Base-by-base conservation (phyloP, 1,140 invertebrate species). In the Micrasema longulum region DNA sequence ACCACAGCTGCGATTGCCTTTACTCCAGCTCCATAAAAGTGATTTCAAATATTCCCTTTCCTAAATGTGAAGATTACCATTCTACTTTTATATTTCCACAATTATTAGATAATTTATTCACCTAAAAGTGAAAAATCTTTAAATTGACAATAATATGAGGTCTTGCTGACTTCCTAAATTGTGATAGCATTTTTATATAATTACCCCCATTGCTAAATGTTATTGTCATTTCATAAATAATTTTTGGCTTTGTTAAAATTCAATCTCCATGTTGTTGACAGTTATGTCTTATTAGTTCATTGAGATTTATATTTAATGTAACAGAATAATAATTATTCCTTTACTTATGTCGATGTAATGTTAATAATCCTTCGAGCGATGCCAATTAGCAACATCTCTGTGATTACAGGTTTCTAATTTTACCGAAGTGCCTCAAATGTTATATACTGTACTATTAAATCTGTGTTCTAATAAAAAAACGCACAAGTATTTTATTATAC, bases 121-220 rank as follows among this genome's bases (percentile, higher is more conserved):
- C 55, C 55, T 41, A 60, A 60, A 60, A 60, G 55, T 60, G 55
- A 60, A 41, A 60, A 38, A 60, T 60, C 31, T 38, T 41, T 60
- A 41, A 60, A 38, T 60, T 41, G 55, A 60, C 55, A 60, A 60
- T 60, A 60, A 60, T 18, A 41, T 60, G 10, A 41, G 18, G 55
- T 60, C 55, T 60, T 18, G 3, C 6, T 23, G 48, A 23, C 36
- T 60, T 38, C 7, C 36, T 60, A 41, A 38, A 41, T 60, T 35
- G 55, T 60, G 55, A 60, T 60, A 60, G 36, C 55, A 41, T 60
- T 60, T 11, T 41, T 60, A 57, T 22, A 38, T 38, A 23, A 57
- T 41, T 38, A 41, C 35, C 12, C 11, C 12, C 26, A 53, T 53
- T 48, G 16, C 20, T 48, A 48, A 48, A 48, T n/a, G 18, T n/a